Evolutionary conservation across 2,113 vertebrate genomes (phyloP), one percentile per base, ranked within the genome.

Genomic region (Pterophyllum scalare): DNA sequence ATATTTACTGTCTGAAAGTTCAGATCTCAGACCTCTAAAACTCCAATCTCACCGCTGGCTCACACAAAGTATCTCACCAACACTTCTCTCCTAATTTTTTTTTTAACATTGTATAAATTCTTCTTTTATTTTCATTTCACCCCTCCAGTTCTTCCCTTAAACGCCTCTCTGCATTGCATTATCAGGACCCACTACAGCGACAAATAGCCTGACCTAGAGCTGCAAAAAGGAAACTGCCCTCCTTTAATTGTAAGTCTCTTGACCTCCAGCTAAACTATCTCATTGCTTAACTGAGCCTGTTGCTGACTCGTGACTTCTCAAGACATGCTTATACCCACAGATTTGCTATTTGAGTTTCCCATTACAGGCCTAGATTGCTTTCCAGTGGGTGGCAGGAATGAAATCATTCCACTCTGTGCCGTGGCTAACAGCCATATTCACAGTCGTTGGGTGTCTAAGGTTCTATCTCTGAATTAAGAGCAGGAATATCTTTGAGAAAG

Each of bases 321-420:
- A 80, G 88, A 88, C 88, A 92, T 87, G 89, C 91, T 92, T 87
- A 92, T 88, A 81, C 57, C 74, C 85, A 83, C 80, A 89, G 88
- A 91, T 92, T 91, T 92, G 81, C 87, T 89, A 88, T 93, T 94
- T 91, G 88, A 91, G 79, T 94, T 94, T 92, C 85, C 87, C 90
- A 93, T 95, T 93, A 93, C 74, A 72, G 67, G 14, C 79, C 83
- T 12, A 92, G 92, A 94, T 94, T 94, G 92, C 88, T 94, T 94
- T 91, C 87, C 90, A 86, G 87, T 87, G 87, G 91, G 87, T 84
- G 91, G 84, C 28, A 79, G 84, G 81, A 92, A 89, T 70, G 87
- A 88, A 90, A 93, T 88, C 84, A 89, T 86, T 92, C 64, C 83
- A 75, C 86, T 81, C 78, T 26, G 83, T 24, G 85, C 85, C 67